These are phyloP conservation scores for Atta texana DNA, from an alignment of 1,140 invertebrate species.

Conservation along the genomic window DNA sequence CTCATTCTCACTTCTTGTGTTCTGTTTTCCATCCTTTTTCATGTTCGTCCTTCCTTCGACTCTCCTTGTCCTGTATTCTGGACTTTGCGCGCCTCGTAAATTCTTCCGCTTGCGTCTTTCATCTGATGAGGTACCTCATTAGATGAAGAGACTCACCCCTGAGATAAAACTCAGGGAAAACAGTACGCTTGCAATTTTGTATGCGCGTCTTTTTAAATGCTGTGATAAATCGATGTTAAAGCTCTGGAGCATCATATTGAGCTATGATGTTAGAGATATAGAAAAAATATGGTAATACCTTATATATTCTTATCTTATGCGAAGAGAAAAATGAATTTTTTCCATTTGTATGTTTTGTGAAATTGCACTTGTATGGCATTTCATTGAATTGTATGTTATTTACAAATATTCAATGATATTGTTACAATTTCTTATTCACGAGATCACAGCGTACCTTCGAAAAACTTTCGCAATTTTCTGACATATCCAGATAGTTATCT, in stretches of 20 bases:
- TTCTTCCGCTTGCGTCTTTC: conserved; percentile 59
- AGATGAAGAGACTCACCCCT: conserved; percentile 63
- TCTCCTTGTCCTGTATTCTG: conserved; percentile 3
- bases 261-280: background rate
- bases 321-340: background rate
- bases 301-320: background rate
- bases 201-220: conserved; percentile 2
- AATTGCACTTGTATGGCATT: background rate
- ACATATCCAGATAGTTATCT: conserved; percentile 2
- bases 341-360: background rate
- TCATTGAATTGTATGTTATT: background rate
- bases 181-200: conserved; percentile 50
- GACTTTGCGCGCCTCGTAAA: conserved; percentile 38
- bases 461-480: background rate
- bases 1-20: conserved; percentile 58
- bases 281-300: background rate
- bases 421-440: background rate
- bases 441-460: background rate
- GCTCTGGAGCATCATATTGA: background rate
- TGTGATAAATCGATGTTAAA: conserved; percentile 24
- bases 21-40: conserved; percentile 31
- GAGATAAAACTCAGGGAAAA: conserved; percentile 48
- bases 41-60: background rate
- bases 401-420: background rate
- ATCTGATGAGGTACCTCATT: conserved; percentile 67